Evolutionary conservation across 1,140 invertebrate species (phyloP).

Genomic region (Zophobas atratus): DNA sequence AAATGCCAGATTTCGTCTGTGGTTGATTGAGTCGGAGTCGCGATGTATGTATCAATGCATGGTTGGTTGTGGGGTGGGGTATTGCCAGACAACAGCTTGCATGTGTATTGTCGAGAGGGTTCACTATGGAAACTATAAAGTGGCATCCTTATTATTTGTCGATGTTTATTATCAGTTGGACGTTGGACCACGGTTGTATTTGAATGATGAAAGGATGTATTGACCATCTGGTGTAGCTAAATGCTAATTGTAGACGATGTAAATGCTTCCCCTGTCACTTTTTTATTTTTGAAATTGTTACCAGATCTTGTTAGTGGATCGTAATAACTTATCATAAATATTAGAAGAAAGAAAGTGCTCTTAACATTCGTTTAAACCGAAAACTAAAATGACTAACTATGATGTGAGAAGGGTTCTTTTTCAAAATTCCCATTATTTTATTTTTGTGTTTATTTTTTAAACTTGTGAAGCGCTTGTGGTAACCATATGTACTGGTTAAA

Average conservation of each 20-base stretch:
- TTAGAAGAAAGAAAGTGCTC: too few relatives aligned
- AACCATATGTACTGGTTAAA: too few relatives aligned
- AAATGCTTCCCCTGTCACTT: neutral
- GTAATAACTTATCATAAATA: too few relatives aligned
- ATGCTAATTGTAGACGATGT: neutral
- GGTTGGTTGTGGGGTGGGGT: slow-evolving; percentile 27
- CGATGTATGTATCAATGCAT: slow-evolving; percentile 3
- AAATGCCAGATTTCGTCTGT: slow-evolving; percentile 40
- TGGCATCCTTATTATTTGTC: neutral
- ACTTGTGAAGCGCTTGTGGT: too few relatives aligned
- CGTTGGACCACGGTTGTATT: neutral
- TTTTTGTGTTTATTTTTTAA: too few relatives aligned
- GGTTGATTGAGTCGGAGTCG: slow-evolving; percentile 24
- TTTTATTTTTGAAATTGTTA: too few relatives aligned
- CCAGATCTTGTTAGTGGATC: too few relatives aligned
- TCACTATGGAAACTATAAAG: slow-evolving; percentile 14
- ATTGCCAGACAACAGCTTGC: slow-evolving; percentile 23
- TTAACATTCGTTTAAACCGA: too few relatives aligned
- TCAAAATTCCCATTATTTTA: too few relatives aligned
- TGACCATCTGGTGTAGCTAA: neutral
- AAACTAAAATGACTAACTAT: too few relatives aligned
- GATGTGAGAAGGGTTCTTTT: too few relatives aligned
- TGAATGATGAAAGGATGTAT: slow-evolving; percentile 9
- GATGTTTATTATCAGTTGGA: slow-evolving; percentile 5
- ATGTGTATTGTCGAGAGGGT: slow-evolving; percentile 43